Percentiles rank a stretch among this genome's conserved stretches.
Evolutionary conservation across 2,888 invertebrate species (phyloP).

Genomic region (Epinotia ramella): DNA sequence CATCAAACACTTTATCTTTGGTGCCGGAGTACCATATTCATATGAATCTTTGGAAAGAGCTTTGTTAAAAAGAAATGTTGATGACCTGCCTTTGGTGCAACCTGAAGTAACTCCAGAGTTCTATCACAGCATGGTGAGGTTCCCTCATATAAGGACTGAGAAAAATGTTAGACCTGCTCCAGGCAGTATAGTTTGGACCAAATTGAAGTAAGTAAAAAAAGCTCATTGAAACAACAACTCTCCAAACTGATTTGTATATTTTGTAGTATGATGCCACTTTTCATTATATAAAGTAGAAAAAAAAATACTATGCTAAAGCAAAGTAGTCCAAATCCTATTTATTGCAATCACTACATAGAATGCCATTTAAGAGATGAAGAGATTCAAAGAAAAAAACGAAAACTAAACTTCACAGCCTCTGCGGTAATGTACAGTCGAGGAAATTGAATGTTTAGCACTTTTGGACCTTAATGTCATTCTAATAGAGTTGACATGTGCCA

Average conservation of each 20-base stretch:
- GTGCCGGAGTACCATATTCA: slow-evolving; percentile 87
- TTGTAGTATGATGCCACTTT: not conserved
- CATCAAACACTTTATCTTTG: slow-evolving; percentile 89
- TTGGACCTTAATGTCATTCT: too few species aligned
- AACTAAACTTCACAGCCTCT: too few species aligned
- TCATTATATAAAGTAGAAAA: too few species aligned
- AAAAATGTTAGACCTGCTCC: slow-evolving; percentile 62
- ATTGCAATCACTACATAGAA: too few species aligned
- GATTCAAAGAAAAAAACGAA: too few species aligned
- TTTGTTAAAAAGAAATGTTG: slow-evolving; percentile 68
- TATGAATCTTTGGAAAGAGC: slow-evolving; percentile 85
- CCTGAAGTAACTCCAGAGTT: slow-evolving; percentile 57
- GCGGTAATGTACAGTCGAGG: too few species aligned
- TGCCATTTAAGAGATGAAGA: too few species aligned
- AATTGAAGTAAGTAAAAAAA: slow-evolving; percentile 61
- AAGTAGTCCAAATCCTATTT: too few species aligned
- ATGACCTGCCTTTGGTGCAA: slow-evolving; percentile 46
- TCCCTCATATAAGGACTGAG: slow-evolving; percentile 59
- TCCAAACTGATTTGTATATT: not conserved
- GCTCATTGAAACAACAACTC: not conserved
- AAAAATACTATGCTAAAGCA: too few species aligned
- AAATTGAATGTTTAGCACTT: too few species aligned
- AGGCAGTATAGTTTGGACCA: slow-evolving; percentile 73
- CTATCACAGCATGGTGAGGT: slow-evolving; percentile 62
- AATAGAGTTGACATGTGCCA: too few species aligned